Evolutionary conservation across 2,888 invertebrate species (phyloP).

Genomic region (Apamea monoglypha): DNA sequence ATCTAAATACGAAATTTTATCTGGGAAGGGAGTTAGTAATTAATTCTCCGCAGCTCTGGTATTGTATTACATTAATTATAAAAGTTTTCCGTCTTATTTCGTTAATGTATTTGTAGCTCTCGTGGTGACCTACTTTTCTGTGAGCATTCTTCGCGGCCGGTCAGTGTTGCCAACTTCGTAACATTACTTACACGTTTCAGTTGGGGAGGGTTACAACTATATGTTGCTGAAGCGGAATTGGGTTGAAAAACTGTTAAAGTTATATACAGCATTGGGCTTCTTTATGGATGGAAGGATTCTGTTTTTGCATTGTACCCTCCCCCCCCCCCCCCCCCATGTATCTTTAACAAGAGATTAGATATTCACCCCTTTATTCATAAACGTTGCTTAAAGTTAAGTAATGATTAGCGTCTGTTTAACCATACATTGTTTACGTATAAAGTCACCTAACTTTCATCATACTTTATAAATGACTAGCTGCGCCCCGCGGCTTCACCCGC

Average conservation of each 20-base stretch:
- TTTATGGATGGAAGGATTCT: constrained; percentile 1
- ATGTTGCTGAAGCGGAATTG: constrained; percentile 35
- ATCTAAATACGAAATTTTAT: constrained; percentile 63
- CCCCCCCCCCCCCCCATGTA: background rate
- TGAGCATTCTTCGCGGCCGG: constrained; percentile 68
- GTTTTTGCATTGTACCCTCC: background rate
- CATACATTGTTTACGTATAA: too few species aligned
- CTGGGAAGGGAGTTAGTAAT: constrained; percentile 65
- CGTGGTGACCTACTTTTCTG: constrained; percentile 75
- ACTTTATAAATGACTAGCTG: too few species aligned
- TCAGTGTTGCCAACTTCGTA: constrained; percentile 73
- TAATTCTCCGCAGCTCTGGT: constrained; percentile 68
- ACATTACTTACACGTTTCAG: constrained; percentile 64
- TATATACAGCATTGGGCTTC: constrained; percentile 20
- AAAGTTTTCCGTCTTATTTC: constrained; percentile 79
- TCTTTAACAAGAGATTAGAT: background rate
- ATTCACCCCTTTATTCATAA: background rate
- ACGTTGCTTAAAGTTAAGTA: background rate
- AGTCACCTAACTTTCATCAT: too few species aligned
- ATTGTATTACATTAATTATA: constrained; percentile 81
- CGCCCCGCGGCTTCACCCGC: too few species aligned
- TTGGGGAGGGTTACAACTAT: constrained; percentile 47
- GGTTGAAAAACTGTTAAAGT: constrained; percentile 45
- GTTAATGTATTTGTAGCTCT: constrained; percentile 79
- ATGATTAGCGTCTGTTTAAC: too few species aligned